phyloP scores from a whole-genome alignment of 2,888 invertebrate genomes.

The Ochropacha duplaris region DNA sequence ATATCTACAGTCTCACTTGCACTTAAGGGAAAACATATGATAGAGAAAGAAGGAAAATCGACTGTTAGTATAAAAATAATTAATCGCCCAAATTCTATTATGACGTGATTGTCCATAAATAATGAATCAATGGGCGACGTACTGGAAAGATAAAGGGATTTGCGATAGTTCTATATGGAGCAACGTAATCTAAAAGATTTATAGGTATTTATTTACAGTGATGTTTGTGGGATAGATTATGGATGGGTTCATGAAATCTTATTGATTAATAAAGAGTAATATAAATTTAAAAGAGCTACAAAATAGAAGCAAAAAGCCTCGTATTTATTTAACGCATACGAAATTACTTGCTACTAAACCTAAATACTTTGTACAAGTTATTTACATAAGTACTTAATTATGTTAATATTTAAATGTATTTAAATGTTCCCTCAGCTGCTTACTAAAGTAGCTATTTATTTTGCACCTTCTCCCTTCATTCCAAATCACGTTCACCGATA shows the following conservation, averaged over 20 bases:
- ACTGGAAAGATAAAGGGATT: constrained; percentile 54
- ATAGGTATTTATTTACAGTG: background rate
- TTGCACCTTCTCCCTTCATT: background rate
- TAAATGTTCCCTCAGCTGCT: background rate
- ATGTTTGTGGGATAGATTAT: background rate
- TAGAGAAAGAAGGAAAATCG: background rate
- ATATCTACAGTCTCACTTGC: background rate
- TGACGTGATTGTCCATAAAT: constrained; percentile 45
- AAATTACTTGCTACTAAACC: background rate
- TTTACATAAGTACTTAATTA: background rate
- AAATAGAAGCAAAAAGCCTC: background rate
- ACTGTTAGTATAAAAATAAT: constrained; percentile 48
- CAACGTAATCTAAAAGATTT: constrained; percentile 3
- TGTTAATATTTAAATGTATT: background rate
- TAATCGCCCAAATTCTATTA: constrained; percentile 53
- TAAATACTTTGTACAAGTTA: background rate
- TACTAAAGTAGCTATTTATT: background rate
- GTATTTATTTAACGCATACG: background rate
- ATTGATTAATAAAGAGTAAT: no score
- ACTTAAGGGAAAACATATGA: background rate
- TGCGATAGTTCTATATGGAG: background rate
- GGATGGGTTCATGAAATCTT: no score
- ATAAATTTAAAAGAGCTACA: no score
- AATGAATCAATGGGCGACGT: constrained; percentile 42
- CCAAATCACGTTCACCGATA: background rate